These are phyloP conservation scores for Antedon mediterranea DNA, from an alignment of 53 echinoderm and acorn worm genomes.

Conservation along the genomic window DNA sequence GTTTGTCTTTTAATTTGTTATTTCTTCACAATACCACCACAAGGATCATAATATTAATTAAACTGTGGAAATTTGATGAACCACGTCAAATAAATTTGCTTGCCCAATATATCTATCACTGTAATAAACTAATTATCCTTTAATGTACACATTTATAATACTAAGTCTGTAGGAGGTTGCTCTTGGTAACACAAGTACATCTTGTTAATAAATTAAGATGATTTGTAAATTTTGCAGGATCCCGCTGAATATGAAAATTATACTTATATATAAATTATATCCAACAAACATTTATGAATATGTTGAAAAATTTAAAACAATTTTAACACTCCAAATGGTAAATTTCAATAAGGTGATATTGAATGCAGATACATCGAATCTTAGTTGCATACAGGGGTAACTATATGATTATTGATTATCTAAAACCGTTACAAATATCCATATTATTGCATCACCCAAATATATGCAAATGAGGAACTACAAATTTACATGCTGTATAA, in stretches of 20 bases:
- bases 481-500: not conserved
- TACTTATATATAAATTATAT: not conserved
- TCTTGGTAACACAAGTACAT: not conserved
- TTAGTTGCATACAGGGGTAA: not conserved
- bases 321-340: not conserved
- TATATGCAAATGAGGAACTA: not conserved
- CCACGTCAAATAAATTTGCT: not conserved
- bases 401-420: not conserved
- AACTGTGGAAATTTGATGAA: not conserved
- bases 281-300: no score
- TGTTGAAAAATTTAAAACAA: no score
- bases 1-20: not conserved
- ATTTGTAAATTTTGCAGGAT: not conserved
- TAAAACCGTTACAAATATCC: not conserved
- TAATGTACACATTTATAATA: not conserved
- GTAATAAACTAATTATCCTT: not conserved
- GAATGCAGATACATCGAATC: not conserved
- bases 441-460: not conserved
- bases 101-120: not conserved
- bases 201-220: not conserved
- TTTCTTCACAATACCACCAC: constrained; percentile 1
- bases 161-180: not conserved
- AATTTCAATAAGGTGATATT: not conserved
- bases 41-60: not conserved
- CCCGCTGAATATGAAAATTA: not conserved